Percentiles rank a stretch among this genome's conserved stretches.
These are phyloP conservation scores for Cassiopea andromeda DNA, from an alignment of 30 jellyfish, hydroid and myxozoan genomes.

Conservation along the genomic window DNA sequence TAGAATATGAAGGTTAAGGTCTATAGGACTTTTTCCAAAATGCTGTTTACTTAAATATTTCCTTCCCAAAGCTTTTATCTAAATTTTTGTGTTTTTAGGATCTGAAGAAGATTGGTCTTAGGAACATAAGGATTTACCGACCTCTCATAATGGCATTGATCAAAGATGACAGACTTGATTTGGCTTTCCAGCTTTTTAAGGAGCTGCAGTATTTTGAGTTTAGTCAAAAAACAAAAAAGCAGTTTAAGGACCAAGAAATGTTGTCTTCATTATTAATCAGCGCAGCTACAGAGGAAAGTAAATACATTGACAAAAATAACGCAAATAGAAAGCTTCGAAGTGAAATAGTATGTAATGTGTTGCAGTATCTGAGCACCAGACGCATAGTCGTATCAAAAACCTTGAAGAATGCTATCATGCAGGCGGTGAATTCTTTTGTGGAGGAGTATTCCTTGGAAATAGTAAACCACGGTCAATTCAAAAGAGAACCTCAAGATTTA, in stretches of 20 bases:
- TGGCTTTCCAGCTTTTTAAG: constrained; percentile 43
- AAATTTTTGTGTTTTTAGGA: constrained; percentile 3
- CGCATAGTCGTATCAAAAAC: constrained; percentile 14
- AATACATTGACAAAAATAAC: not conserved
- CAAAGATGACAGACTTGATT: constrained; percentile 6
- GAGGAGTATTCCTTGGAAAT: not conserved
- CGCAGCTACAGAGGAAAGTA: not conserved
- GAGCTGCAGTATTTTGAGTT: constrained; percentile 62
- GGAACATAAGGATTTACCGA: constrained; percentile 62
- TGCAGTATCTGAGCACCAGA: constrained; percentile 17
- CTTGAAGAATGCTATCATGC: not conserved
- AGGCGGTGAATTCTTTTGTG: not conserved
- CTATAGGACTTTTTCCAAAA: too few relatives aligned
- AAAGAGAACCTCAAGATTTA: not conserved
- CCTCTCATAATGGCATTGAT: constrained; percentile 15
- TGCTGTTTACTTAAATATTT: too few relatives aligned
- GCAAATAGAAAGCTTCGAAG: not conserved
- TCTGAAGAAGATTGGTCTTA: constrained; percentile 24
- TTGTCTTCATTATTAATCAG: constrained; percentile 6
- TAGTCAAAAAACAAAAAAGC: constrained; percentile 49
- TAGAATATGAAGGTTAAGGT: too few relatives aligned
- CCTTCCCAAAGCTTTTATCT: not conserved
- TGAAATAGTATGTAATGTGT: not conserved
- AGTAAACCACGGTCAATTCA: too few relatives aligned
- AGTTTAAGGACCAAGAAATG: constrained; percentile 51